Base-by-base conservation (phyloP, 2,113 vertebrate species). In the Periophthalmus modestus region DNA sequence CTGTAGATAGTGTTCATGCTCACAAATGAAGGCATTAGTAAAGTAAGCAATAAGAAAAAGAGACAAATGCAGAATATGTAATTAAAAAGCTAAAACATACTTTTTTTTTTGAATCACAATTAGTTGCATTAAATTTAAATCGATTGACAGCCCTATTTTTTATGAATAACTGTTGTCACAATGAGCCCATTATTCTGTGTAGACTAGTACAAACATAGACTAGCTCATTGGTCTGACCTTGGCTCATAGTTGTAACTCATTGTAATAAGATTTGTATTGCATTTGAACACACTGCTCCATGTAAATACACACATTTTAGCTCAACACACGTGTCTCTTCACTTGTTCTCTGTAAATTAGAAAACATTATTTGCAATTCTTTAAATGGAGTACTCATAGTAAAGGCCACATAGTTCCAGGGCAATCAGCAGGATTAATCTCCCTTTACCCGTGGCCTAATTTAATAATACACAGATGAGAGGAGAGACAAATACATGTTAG, bases 311-410 rank as follows among this genome's bases (percentile, higher is more conserved):
- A 21, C 61, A 70, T 78, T 72, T 55, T 68, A 71, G 43, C 52
- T 11, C 48, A 65, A 46, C 77, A 79, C 75, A 82, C 83, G 80
- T 82, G 63, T 65, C 71, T 75, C 50, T 10, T 15, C 72, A 18
- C 47, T 69, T 48, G 81, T 75, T 74, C 33, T 80, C 83, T 86
- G 81, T 88, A 91, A 88, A 91, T 90, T 88, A 84, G 72, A 54
- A 68, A 83, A 74, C 87, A 28, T 81, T 82, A 84, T 87, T 84
- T 86, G 69, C 75, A 84, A 89, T 73, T 28, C 66, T 65, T 71
- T 84, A 88, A 87, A 92, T 87, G 74, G 85, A 46, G 55, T 34
- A 4, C 67, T 16, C 52, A 80, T 68, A 79, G 76, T 84, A 81
- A 77, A 86, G 85, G 86, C 80, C 82, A 74, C 73, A 55, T 11